Conservation (phyloP, 2,113 vertebrate genomes). For the Cyprinodon brontotheroides region DNA sequence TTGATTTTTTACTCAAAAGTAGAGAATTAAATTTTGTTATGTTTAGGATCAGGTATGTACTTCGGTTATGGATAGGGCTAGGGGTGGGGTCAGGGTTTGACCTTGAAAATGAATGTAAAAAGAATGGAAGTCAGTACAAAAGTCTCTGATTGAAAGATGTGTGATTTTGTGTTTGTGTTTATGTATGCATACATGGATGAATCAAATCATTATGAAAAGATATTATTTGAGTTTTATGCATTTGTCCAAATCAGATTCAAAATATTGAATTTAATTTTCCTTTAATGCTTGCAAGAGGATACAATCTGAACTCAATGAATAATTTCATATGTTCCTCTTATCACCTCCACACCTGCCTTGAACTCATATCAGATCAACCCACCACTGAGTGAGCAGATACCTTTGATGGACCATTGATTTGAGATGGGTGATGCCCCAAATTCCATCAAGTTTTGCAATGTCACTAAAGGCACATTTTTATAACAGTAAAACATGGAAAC, state of each 20-base stretch:
- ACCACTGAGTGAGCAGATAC: slow-evolving; percentile 42
- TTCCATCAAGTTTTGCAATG: slow-evolving; percentile 47
- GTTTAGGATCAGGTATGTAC: too few species aligned
- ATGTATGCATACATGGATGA: too few species aligned
- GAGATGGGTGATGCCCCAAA: slow-evolving; percentile 37
- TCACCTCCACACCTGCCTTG: slow-evolving; percentile 17
- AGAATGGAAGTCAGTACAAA: too few species aligned
- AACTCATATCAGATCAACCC: slow-evolving; percentile 30
- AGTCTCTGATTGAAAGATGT: too few species aligned
- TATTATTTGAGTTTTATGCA: not conserved
- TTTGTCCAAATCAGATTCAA: not conserved
- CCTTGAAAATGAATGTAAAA: too few species aligned
- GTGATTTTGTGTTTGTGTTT: too few species aligned
- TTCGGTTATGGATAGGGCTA: too few species aligned
- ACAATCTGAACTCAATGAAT: not conserved
- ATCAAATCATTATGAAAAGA: too few species aligned
- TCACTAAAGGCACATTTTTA: slow-evolving; percentile 57
- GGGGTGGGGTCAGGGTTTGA: too few species aligned
- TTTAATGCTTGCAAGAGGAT: not conserved
- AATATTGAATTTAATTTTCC: too few species aligned
- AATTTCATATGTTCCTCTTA: slow-evolving; percentile 30
- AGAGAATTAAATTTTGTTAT: too few species aligned
- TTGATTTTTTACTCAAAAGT: too few species aligned
- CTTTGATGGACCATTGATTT: slow-evolving; percentile 58
- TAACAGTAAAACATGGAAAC: slow-evolving; percentile 65